Percentiles rank a stretch among this genome's conserved stretches.
Conservation (phyloP, 2,113 vertebrate genomes). For the Thryonomys swinderianus region DNA sequence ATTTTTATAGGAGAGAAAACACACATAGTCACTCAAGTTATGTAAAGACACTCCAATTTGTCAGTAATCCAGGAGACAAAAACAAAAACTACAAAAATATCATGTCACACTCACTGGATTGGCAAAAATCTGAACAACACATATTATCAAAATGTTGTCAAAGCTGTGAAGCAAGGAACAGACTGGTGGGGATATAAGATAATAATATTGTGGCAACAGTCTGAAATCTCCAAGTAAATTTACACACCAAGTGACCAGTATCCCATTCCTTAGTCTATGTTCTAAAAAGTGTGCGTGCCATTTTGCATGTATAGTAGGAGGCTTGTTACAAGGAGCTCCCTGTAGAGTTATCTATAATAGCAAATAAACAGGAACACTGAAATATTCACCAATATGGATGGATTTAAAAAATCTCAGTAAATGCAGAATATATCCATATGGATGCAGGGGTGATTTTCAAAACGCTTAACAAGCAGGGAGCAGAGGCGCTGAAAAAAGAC, state of each 20-base stretch:
- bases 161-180: background rate
- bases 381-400: background rate
- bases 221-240: conserved; percentile 26
- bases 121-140: conserved; percentile 7
- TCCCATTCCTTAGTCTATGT: background rate
- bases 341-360: background rate
- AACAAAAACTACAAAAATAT: conserved; percentile 44
- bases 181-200: background rate
- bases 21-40: background rate
- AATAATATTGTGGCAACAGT: conserved; percentile 45
- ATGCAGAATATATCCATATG: background rate
- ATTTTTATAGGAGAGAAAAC: conserved; percentile 29
- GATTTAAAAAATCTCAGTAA: background rate
- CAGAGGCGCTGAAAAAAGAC: background rate
- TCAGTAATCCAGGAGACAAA: conserved; percentile 4
- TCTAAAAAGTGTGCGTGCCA: background rate
- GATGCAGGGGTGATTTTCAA: conserved; percentile 35
- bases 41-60: conserved; percentile 13
- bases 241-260: background rate
- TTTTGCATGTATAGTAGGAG: background rate
- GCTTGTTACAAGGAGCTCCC: background rate
- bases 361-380: background rate
- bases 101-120: background rate
- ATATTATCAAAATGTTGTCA: conserved; percentile 29
- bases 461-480: background rate